These are phyloP conservation scores for Bovichtus variegatus DNA, from an alignment of 2,797 vertebrate species.

Conservation along the genomic window DNA sequence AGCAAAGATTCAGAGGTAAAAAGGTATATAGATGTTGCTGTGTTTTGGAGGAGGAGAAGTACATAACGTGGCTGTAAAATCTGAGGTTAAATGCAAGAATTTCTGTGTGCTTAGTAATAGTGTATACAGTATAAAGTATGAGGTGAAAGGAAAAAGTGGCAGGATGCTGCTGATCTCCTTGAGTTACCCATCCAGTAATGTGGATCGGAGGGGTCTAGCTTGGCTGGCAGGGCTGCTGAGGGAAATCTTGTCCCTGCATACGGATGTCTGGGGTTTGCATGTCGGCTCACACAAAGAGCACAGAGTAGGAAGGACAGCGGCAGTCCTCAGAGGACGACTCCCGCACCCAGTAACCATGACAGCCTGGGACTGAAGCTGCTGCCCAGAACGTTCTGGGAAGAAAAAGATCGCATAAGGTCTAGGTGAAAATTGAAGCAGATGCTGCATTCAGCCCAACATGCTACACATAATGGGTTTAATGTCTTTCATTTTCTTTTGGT, in stretches of 20 bases:
- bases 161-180: slow-evolving; percentile 79
- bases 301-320: slow-evolving; percentile 85
- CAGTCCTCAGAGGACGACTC: slow-evolving; percentile 85
- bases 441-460: not conserved
- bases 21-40: slow-evolving; percentile 69
- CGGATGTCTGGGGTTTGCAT: slow-evolving; percentile 26
- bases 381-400: slow-evolving; percentile 89
- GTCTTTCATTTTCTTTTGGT: not conserved
- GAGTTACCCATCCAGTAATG: slow-evolving; percentile 63
- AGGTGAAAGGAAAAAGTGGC: slow-evolving; percentile 71
- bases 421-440: not conserved
- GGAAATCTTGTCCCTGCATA: slow-evolving; percentile 40
- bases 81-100: slow-evolving; percentile 55
- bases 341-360: slow-evolving; percentile 90
- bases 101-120: slow-evolving; percentile 66
- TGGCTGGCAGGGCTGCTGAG: slow-evolving; percentile 58
- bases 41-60: slow-evolving; percentile 73
- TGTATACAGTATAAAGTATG: slow-evolving; percentile 73
- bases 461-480: not conserved
- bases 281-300: slow-evolving; percentile 86
- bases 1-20: slow-evolving; percentile 80
- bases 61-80: slow-evolving; percentile 61
- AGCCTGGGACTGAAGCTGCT: slow-evolving; percentile 83
- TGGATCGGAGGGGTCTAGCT: slow-evolving; percentile 55
- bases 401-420: not conserved